Evolutionary conservation across 2,888 invertebrate genomes (phyloP), one percentile per base, ranked within the genome.

Genomic region (Nomada fabriciana): DNA sequence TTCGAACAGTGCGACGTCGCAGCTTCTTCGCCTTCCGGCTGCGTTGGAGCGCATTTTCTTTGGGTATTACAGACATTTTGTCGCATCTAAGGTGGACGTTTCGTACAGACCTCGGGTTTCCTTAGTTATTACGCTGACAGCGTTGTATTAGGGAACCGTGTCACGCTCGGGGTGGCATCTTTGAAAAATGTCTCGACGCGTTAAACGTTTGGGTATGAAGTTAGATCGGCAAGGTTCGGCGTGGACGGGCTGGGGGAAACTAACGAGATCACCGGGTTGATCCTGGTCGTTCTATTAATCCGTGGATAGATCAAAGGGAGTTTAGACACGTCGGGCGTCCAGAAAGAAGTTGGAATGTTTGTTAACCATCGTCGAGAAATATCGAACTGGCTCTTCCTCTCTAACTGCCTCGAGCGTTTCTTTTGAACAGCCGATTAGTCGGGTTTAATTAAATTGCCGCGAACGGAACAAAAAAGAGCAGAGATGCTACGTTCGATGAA

Each of bases 391-490:
- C 15, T 15, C 29, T 29, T 18, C 13, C 13, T 7, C 57, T 25
- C 25, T 18, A 18, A 13, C 10, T 20, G 18, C 4, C 10, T 10
- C 47, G 23, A 20, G 42, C 61, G 52, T 43, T 63, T 52, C 23
- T 65, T 52, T 72, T 68, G 71, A 87, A 78, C 69, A 55, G 76
- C 63, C 74, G 71, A 87, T 83, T 83, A 79, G 68, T 64, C 29
- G 61, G 69, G 63, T 69, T 83, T 83, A 74, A 83, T 87, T 76
- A 85, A 85, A 87, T 83, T 72, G 72, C 68, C 74, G 80, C 76
- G 82, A 82, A 82, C 68, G 80, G 71, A 72, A 86, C 76, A 75
- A 86, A 76, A 79, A 75, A 79, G 72, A 57, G 20, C 42, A 64
- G 71, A 74, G 74, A 82, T 59, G 73, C 72, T 47, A 59, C 47